Evolutionary conservation across 2,797 vertebrate genomes (phyloP), one percentile per base, ranked within the genome.

Genomic region (Myotis findleyi): DNA sequence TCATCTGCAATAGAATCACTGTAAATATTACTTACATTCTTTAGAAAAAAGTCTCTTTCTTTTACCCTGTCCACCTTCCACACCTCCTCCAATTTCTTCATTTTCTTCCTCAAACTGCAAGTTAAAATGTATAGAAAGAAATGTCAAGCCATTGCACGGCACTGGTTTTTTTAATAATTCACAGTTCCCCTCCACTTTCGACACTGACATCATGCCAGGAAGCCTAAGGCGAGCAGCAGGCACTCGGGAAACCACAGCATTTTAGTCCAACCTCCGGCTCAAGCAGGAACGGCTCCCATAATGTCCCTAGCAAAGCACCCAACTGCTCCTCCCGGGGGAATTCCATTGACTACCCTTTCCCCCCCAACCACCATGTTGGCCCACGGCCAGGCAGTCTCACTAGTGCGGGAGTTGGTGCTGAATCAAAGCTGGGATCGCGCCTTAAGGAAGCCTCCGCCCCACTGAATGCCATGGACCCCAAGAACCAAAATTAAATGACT

Each of bases 21-120:
- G 44, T 49, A 93, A 88, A 72, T 10, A 90, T 59, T 6, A 96
- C 98, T 98, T 97, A 99, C 99, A 98, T 97, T 99, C 99, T 98
- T 99, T 99, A 64, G 99, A 99, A 98, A 99, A 99, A 18, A 99
- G 99, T 94, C 99, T 97, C 97, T 99, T 99, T 93, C 99, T 99
- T 96, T 98, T 99, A 14, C 99, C 99, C 89, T 99, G 99, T 80
- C 99, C 99, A 18, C 99, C 98, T 23, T 99, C 99, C 6, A 98
- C 95, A 3, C 99, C 99, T 47, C 99, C 98, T 81, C 98, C 98
- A 6, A 99, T 98, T 30, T 99, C 99, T 3, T 99, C 99, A 90
- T 98, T 95, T 93, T 99, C 99, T 92, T 99, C 99, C 44, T 99
- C 99, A 97, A 99, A 99, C 96, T 99, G 69, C 1, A 95, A 73